Conservation (phyloP, 2,888 invertebrate genomes). For the Anoplius nigerrimus region DNA sequence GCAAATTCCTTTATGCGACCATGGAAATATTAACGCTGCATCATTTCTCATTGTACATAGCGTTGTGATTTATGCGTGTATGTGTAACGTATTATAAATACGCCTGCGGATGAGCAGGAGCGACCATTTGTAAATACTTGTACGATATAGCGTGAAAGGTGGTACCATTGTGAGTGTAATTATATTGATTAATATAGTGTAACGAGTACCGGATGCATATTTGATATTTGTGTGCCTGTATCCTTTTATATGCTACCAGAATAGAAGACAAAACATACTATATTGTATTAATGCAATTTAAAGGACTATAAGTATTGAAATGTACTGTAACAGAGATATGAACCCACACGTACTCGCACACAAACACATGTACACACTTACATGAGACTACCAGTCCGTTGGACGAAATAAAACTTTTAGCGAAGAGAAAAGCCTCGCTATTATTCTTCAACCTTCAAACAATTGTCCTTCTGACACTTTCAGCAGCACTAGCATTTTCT, state of each 20-base stretch:
- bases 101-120: conserved; percentile 36
- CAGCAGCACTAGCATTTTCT: too few species aligned
- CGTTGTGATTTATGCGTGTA: conserved; percentile 67
- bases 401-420: conserved; percentile 73
- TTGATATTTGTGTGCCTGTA: conserved; percentile 75
- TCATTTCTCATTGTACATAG: conserved; percentile 67
- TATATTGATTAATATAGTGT: conserved; percentile 67
- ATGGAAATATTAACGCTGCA: conserved; percentile 51
- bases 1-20: conserved; percentile 36
- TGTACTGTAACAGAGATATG: conserved; percentile 39
- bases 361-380: conserved; percentile 52
- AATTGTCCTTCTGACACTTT: too few species aligned
- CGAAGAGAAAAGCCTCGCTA: conserved; percentile 55
- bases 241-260: conserved; percentile 73
- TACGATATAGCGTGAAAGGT: conserved; percentile 59
- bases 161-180: conserved; percentile 71
- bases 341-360: conserved; percentile 21
- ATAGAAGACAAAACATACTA: conserved; percentile 66
- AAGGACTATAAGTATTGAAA: conserved; percentile 57
- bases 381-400: conserved; percentile 66
- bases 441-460: too few species aligned
- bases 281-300: conserved; percentile 63
- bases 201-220: conserved; percentile 70
- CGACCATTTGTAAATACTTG: conserved; percentile 65
- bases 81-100: conserved; percentile 64